Base-by-base conservation (phyloP, 2,797 vertebrate species). In the Crenuchus spilurus region DNA sequence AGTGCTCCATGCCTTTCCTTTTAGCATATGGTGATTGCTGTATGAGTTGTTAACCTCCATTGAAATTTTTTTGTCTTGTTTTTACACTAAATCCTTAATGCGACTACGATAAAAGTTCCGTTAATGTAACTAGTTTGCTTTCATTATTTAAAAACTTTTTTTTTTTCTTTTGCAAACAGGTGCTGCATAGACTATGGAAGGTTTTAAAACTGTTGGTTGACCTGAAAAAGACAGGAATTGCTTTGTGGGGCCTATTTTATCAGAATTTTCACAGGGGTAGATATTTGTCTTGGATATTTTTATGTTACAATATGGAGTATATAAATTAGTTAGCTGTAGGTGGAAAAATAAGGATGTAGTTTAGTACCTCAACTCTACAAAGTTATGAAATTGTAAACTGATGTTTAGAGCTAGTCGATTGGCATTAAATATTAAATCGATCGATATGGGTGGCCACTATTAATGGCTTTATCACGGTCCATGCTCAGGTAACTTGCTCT, bases 291-390 rank as follows among this genome's bases (percentile, higher is more conserved):
- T 66, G 78, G 76, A 82, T 85, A 46, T 85, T 84, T 48, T 83
- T 89, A 89, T 85, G 49, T 76, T 54, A 80, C 78, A 83, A 76
- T 86, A 81, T 88, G 83, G 87, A 88, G 85, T 86, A 86, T 89
- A 89, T 89, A 86, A 88, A 90, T 86, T 90, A 87, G 88, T 89
- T 92, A 90, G 83, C 71, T 89, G 89, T 89, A 90, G 86, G 86
- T 84, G 24, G 78, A 87, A 83, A 81, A 87, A 87, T 86, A 86
- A 88, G 83, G 84, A 89, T 88, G 87, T 93, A 93, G 89, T 76
- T 87, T 82, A 91, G 89, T 90, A 92, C 88, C 86, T 90, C 86
- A 87, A 87, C 90, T 90, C 82, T 86, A 84, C 86, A 80, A 89
- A 87, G 89, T 88, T 91, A 89, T 90, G 88, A 91, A 88, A 90